Evolutionary conservation across 1,140 invertebrate genomes (phyloP).

Genomic region (Brachionus koreanus): DNA sequence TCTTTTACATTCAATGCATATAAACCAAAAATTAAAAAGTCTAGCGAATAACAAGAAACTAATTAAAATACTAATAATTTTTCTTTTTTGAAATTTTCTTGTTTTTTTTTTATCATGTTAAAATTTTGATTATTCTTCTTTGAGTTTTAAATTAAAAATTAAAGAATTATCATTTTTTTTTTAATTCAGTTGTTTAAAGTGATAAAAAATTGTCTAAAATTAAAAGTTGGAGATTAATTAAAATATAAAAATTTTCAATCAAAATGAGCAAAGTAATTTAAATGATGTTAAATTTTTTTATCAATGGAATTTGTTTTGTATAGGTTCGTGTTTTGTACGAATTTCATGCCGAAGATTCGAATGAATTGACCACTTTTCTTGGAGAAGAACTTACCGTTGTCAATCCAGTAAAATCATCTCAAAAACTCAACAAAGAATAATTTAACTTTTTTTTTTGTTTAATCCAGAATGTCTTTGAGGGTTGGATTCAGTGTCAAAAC

Average conservation of each 20-base stretch:
- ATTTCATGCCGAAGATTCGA: conserved; percentile 33
- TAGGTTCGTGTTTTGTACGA: conserved; percentile 43
- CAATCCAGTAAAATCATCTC: background rate
- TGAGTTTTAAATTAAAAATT: background rate
- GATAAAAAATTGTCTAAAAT: background rate
- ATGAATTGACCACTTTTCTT: conserved; percentile 9
- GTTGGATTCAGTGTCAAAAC: conserved; percentile 36
- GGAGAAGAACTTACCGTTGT: conserved; percentile 34
- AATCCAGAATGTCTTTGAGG: background rate
- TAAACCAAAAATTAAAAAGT: background rate
- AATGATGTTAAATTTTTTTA: background rate
- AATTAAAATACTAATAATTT: background rate
- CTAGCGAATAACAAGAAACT: background rate
- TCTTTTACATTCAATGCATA: background rate
- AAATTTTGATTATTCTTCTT: background rate
- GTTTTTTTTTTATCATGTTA: background rate
- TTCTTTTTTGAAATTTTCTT: background rate
- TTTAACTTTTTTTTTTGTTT: background rate
- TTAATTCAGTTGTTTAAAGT: too few species aligned
- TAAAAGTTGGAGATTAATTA: background rate
- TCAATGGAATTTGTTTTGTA: background rate
- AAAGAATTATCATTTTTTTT: background rate
- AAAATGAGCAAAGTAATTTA: conserved; percentile 40
- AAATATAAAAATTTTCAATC: background rate
- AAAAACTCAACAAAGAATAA: background rate